These are phyloP conservation scores for Nesogale talazaci DNA, from an alignment of 2,113 vertebrate genomes.

Conservation along the genomic window DNA sequence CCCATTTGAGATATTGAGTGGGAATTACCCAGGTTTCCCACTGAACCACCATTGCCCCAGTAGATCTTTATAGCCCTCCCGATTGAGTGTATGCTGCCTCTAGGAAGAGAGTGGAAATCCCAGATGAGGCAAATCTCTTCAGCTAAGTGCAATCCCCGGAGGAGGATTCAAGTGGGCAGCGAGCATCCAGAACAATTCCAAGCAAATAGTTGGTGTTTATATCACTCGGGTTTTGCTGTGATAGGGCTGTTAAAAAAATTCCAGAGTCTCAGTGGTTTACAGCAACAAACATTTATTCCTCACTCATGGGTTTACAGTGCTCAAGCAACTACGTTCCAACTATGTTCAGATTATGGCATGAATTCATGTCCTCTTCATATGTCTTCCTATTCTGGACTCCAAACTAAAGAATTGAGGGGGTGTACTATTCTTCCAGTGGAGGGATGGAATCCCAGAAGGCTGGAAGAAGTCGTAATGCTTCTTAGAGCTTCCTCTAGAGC, in stretches of 20 bases:
- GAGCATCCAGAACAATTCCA: conserved; percentile 17
- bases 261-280: not conserved
- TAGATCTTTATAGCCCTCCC: not conserved
- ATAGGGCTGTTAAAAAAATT: not conserved
- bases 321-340: not conserved
- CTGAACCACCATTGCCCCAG: not conserved
- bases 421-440: not conserved
- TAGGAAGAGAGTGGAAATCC: not conserved
- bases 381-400: not conserved
- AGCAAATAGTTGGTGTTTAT: not conserved
- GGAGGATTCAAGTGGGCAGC: not conserved
- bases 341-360: not conserved
- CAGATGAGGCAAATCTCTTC: not conserved
- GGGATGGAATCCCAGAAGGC: not conserved
- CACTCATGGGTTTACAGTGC: not conserved
- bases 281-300: conserved; percentile 11
- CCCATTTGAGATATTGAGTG: not conserved
- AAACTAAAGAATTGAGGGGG: not conserved
- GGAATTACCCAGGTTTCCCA: not conserved
- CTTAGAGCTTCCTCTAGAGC: not conserved
- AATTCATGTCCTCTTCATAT: not conserved
- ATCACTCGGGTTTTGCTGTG: conserved; percentile 26
- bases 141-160: not conserved
- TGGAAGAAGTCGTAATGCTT: not conserved
- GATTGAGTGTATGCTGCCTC: not conserved